These are phyloP conservation scores for Marasmarcha lunaedactyla DNA, from an alignment of 2,888 invertebrate species.

Conservation along the genomic window DNA sequence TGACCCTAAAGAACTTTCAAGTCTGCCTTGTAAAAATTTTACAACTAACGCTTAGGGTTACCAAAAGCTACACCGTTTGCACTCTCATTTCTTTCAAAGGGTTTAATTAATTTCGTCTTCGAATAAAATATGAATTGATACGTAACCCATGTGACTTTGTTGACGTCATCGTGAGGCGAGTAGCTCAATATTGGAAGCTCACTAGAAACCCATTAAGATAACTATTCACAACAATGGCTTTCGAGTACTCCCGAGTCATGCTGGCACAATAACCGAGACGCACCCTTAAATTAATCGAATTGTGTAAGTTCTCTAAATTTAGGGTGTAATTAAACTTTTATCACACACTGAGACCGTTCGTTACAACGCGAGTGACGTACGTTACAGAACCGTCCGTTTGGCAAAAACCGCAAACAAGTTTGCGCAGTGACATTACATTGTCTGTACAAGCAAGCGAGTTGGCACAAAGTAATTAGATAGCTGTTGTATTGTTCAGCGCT, in stretches of 20 bases:
- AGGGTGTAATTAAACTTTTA: background rate
- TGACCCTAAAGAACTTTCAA: constrained; percentile 36
- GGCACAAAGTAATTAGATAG: constrained; percentile 59
- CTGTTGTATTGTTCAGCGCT: constrained; percentile 54
- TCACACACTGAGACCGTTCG: background rate
- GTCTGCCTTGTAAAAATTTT: constrained; percentile 27
- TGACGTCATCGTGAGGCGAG: too few species aligned
- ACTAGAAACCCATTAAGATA: background rate
- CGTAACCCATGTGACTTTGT: too few species aligned
- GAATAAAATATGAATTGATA: too few species aligned
- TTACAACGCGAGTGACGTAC: background rate
- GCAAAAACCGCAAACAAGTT: constrained; percentile 52
- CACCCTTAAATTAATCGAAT: background rate
- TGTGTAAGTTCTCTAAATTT: background rate
- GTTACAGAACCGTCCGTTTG: constrained; percentile 24
- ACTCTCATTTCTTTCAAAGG: too few species aligned
- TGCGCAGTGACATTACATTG: constrained; percentile 37
- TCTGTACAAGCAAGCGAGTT: constrained; percentile 31
- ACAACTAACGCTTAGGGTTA: constrained; percentile 6
- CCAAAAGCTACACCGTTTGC: too few species aligned
- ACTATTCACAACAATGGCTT: too few species aligned
- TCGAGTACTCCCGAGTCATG: background rate
- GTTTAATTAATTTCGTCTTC: too few species aligned
- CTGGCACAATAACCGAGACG: background rate
- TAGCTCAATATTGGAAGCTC: too few species aligned